These are phyloP conservation scores for Coilia nasus DNA, from an alignment of 2,797 vertebrate species.

Conservation along the genomic window DNA sequence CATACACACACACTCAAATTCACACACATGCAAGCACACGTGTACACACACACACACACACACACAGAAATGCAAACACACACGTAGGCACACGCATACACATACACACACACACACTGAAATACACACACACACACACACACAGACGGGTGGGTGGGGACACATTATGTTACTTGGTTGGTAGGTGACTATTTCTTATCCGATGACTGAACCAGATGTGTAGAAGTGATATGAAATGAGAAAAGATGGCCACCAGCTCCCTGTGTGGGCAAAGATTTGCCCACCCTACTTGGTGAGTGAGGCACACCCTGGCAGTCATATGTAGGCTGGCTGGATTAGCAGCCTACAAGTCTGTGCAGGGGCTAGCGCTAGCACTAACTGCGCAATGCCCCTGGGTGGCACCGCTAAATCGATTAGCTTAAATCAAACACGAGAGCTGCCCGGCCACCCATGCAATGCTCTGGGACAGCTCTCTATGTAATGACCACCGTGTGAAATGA, in stretches of 20 bases:
- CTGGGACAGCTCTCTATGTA: not conserved
- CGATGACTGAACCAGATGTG: constrained; percentile 42
- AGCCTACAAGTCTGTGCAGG: constrained; percentile 24
- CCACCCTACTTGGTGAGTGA: constrained; percentile 30
- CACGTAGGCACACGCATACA: too few species aligned
- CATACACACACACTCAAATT: too few species aligned
- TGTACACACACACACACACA: not conserved
- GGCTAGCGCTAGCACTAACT: not conserved
- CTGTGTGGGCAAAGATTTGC: constrained; percentile 37
- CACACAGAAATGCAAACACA: not conserved
- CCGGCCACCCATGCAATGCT: not conserved
- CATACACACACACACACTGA: too few species aligned
- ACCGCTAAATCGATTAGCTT: constrained; percentile 2
- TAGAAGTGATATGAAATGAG: constrained; percentile 45
- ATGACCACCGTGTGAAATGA: not conserved
- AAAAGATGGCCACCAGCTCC: constrained; percentile 40
- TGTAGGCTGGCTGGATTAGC: constrained; percentile 44
- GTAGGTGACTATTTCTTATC: not conserved
- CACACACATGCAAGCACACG: too few species aligned
- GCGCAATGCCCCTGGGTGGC: not conserved
- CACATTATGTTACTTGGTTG: not conserved
- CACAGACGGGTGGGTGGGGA: not conserved
- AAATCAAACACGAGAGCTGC: not conserved
- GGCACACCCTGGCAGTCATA: constrained; percentile 50
- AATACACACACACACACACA: too few species aligned